phyloP scores from a whole-genome alignment of 1,140 invertebrate genomes.

The Rhagoletis pomonella region DNA sequence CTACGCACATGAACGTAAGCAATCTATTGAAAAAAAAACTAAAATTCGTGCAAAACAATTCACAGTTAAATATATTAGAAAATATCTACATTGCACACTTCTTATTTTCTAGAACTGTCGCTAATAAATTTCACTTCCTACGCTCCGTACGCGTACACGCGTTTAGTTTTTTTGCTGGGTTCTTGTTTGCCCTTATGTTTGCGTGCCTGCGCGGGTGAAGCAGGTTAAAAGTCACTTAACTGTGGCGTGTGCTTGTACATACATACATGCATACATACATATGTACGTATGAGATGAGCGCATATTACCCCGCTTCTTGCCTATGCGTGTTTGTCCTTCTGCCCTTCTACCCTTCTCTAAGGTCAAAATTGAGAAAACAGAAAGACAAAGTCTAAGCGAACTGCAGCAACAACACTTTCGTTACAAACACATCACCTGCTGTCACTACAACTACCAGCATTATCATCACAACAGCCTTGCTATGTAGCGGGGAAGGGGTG shows the following conservation, averaged over 20 bases:
- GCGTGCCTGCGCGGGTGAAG: neutral
- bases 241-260: neutral
- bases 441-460: too few relatives aligned
- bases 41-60: too few relatives aligned
- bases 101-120: too few relatives aligned
- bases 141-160: too few relatives aligned
- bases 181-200: conserved; percentile 25
- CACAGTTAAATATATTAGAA: too few relatives aligned
- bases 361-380: neutral
- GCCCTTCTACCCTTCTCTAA: neutral
- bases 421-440: neutral
- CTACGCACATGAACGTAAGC: too few relatives aligned
- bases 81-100: too few relatives aligned
- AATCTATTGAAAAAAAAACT: too few relatives aligned
- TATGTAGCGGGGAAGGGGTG: too few relatives aligned
- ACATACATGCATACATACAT: neutral
- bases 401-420: neutral
- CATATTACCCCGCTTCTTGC: neutral
- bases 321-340: too few relatives aligned
- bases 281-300: neutral
- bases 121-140: too few relatives aligned
- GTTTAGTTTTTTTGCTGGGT: too few relatives aligned
- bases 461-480: neutral
- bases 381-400: neutral
- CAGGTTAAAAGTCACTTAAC: conserved; percentile 46